A percentile compares a stretch with the other conserved stretches of the same genome.
phyloP scores from a whole-genome alignment of 2,888 invertebrate species.

The Pollenia amentaria region DNA sequence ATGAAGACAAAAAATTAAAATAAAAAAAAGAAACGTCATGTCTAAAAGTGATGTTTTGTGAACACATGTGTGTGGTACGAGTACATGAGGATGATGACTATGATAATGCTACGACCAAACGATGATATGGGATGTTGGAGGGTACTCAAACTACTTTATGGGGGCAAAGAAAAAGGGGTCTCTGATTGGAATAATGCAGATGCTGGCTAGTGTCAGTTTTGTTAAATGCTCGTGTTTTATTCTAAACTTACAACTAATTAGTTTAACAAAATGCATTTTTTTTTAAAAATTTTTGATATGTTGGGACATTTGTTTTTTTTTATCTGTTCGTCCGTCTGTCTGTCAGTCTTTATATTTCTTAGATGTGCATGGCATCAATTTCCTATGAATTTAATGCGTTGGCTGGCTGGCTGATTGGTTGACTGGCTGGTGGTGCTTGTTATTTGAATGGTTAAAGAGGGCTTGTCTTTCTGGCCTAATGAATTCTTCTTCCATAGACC shows the following conservation, averaged over 20 bases:
- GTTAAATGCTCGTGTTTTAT: constrained; percentile 39
- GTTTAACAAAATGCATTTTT: constrained; percentile 70
- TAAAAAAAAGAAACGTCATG: constrained; percentile 28
- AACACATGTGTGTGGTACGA: constrained; percentile 61
- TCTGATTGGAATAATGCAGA: constrained; percentile 32
- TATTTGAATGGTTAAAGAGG: constrained; percentile 56
- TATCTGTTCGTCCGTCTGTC: too few relatives aligned
- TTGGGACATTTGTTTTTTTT: constrained; percentile 63
- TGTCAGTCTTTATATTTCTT: constrained; percentile 46
- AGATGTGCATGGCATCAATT: constrained; percentile 67
- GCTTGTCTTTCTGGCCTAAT: constrained; percentile 62
- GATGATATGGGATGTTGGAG: neutral
- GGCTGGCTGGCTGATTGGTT: constrained; percentile 19
- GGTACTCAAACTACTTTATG: neutral
- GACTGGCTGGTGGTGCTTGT: constrained; percentile 39
- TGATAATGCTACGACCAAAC: neutral
- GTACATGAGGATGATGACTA: constrained; percentile 12
- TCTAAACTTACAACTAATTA: constrained; percentile 72
- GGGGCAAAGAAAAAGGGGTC: neutral
- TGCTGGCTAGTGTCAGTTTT: constrained; percentile 17
- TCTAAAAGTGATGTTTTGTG: constrained; percentile 70
- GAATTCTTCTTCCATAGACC: constrained; percentile 4
- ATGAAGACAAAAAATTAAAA: neutral
- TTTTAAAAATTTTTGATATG: constrained; percentile 55
- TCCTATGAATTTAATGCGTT: constrained; percentile 67